These are phyloP conservation scores for Perdita meconis DNA, from an alignment of 2,888 invertebrate genomes.

Conservation along the genomic window DNA sequence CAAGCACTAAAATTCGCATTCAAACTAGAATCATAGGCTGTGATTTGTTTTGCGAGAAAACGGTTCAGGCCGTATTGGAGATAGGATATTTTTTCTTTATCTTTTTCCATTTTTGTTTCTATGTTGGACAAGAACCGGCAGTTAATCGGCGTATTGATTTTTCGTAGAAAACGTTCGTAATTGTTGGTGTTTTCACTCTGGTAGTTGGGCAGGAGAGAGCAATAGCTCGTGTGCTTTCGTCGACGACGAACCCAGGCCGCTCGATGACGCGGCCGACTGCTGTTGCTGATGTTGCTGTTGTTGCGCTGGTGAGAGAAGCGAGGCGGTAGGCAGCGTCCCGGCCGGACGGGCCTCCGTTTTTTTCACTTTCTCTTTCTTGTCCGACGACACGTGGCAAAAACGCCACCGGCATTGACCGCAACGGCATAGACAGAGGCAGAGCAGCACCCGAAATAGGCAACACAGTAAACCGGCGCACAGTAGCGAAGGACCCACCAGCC, in stretches of 20 bases:
- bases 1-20: conserved; percentile 69
- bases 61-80: conserved; percentile 64
- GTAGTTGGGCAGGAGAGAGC: conserved; percentile 80
- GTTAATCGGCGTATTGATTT: conserved; percentile 73
- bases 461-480: conserved; percentile 92
- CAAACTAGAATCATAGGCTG: conserved; percentile 64
- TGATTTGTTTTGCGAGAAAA: conserved; percentile 54
- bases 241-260: conserved; percentile 67
- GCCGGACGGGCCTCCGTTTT: conserved; percentile 69
- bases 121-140: conserved; percentile 74
- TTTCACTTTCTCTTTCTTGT: conserved; percentile 72
- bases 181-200: conserved; percentile 72
- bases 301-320: conserved; percentile 69
- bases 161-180: conserved; percentile 73
- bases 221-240: conserved; percentile 79
- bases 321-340: conserved; percentile 73
- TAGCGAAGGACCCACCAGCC: conserved; percentile 93
- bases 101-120: too few species aligned
- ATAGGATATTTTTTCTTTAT: too few species aligned
- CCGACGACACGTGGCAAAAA: conserved; percentile 73
- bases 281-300: conserved; percentile 61
- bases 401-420: conserved; percentile 89
- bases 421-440: conserved; percentile 93
- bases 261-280: conserved; percentile 64
- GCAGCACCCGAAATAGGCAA: conserved; percentile 92